phyloP scores from a whole-genome alignment of 2,113 vertebrate species.

The Gymnarchus niloticus region DNA sequence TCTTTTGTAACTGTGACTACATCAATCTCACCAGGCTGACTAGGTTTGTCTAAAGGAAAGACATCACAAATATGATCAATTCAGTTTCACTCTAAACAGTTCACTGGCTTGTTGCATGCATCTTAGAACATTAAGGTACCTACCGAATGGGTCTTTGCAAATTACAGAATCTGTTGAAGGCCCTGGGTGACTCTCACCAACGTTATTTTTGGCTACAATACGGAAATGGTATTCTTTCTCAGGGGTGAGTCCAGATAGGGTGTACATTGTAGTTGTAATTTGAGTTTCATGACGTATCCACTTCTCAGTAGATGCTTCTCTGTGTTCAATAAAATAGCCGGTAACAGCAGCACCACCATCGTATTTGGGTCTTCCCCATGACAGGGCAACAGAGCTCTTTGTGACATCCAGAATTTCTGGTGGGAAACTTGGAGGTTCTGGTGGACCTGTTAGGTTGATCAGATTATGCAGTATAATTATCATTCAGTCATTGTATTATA shows the following conservation, averaged over 20 bases:
- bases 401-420: slow-evolving; percentile 93
- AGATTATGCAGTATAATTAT: background rate
- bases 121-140: slow-evolving; percentile 38
- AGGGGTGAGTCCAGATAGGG: slow-evolving; percentile 79
- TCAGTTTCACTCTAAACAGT: background rate
- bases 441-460: slow-evolving; percentile 64
- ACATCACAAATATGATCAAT: background rate
- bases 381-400: slow-evolving; percentile 85
- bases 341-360: slow-evolving; percentile 90
- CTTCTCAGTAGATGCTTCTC: slow-evolving; percentile 77
- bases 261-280: slow-evolving; percentile 92
- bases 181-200: slow-evolving; percentile 84
- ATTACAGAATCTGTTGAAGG: slow-evolving; percentile 76
- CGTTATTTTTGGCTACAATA: slow-evolving; percentile 81
- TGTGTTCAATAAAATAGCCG: slow-evolving; percentile 92
- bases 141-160: slow-evolving; percentile 98
- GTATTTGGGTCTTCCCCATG: slow-evolving; percentile 90
- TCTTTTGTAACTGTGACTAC: slow-evolving; percentile 80
- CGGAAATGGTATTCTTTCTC: slow-evolving; percentile 94
- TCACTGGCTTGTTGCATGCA: background rate
- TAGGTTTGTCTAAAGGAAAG: slow-evolving; percentile 83
- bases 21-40: slow-evolving; percentile 96
- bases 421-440: slow-evolving; percentile 81
- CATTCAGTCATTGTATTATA: background rate
- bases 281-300: slow-evolving; percentile 85